Evolutionary conservation across 2,888 invertebrate species (phyloP).

Genomic region (Pemphredon lugubris): DNA sequence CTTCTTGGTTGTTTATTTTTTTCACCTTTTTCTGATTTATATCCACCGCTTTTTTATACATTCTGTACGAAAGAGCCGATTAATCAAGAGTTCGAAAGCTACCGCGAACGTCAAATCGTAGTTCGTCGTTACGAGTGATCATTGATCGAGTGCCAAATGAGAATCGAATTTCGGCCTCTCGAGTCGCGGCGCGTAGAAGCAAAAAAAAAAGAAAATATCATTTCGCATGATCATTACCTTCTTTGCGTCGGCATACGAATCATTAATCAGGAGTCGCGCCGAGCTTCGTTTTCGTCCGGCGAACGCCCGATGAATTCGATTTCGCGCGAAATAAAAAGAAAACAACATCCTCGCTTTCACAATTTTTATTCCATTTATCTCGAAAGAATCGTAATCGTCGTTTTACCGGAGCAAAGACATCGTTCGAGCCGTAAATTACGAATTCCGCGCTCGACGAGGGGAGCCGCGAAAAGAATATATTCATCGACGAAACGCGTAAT

Average conservation of each 20-base stretch:
- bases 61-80: slow-evolving; percentile 31
- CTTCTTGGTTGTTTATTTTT: no score
- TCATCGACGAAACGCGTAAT: not conserved
- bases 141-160: slow-evolving; percentile 28
- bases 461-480: no score
- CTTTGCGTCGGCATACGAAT: not conserved
- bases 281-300: not conserved
- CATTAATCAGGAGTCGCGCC: slow-evolving; percentile 27
- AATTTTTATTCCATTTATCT: no score
- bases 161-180: slow-evolving; percentile 17
- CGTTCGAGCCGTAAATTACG: no score
- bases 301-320: no score
- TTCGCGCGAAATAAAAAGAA: no score
- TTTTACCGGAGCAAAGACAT: no score
- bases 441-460: no score
- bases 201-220: no score
- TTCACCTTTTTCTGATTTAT: no score
- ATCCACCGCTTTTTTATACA: no score
- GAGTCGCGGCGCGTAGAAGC: not conserved
- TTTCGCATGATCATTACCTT: slow-evolving; percentile 11
- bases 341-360: not conserved
- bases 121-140: slow-evolving; percentile 3
- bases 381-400: no score
- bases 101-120: slow-evolving; percentile 19
- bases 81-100: slow-evolving; percentile 39